Base-by-base conservation (phyloP, 2,888 invertebrate species). In the Sisyra terminalis region DNA sequence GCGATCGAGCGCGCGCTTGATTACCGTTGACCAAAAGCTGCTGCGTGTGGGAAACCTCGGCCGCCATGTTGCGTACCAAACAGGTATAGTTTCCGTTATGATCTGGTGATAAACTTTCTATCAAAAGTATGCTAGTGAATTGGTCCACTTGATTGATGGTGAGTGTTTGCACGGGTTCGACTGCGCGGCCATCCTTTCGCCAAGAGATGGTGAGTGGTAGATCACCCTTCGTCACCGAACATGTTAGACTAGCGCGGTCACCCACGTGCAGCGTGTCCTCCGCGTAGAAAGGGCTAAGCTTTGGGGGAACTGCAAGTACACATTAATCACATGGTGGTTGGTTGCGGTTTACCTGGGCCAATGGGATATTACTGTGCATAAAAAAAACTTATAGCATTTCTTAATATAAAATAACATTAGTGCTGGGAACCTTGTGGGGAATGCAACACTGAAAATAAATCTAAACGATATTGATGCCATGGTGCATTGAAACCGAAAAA, bases 31-130 rank as follows among this genome's bases (percentile, higher is more conserved):
- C 80, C 68, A 78, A 69, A 58, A 81, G 70, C 52, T 75, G 74
- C 62, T 79, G 78, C 48, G 78, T 75, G 61, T 78, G 76, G 53
- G 76, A 73, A 62, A 78, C 77, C 65, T 78, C 75, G 51, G 79
- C 79, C 46, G 78, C 80, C 53, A 72, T 67, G 63, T 80, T 81
- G 54, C 75, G 70, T 51, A 77, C 80, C 54, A 75, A 73, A 63
- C 82, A 82, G 48, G 78, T 75, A 63, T 80, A 80, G 65, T 80
- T 82, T 60, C 84, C 80, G 52, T 78, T 79, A 65, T 81, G 80
- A 61, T 78, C 77, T 55, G 77, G 77, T 53, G 73, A 74, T 55
- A 81, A 69, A 62, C 75, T 76, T 60, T 80, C 79, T 60, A 81
- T 79, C 62, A 78, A 76, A 63, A 81, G 70, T 63, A 81, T 77